A percentile compares a stretch with the other conserved stretches of the same genome.
Conservation (phyloP, 2,888 invertebrate genomes). For the Sarcophaga rosellei region DNA sequence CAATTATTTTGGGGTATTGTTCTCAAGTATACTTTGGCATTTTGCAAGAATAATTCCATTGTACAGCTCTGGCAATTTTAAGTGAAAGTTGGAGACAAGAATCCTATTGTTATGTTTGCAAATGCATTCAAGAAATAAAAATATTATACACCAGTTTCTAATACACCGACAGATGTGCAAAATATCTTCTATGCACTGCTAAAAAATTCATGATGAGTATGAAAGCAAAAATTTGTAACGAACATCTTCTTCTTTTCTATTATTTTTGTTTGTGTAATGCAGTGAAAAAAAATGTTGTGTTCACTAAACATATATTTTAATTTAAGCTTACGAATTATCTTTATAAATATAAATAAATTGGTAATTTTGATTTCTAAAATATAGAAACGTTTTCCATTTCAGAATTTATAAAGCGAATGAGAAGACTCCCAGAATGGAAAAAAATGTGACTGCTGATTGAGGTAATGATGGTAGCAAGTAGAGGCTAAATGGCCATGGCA, state of each 20-base stretch:
- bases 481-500: too few relatives aligned
- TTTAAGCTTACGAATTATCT: too few relatives aligned
- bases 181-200: slow-evolving; percentile 49
- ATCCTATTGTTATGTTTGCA: slow-evolving; percentile 63
- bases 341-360: too few relatives aligned
- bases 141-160: slow-evolving; percentile 48
- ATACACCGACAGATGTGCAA: slow-evolving; percentile 48
- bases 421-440: too few relatives aligned
- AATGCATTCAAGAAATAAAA: slow-evolving; percentile 67
- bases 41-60: not conserved
- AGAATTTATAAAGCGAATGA: too few relatives aligned
- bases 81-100: slow-evolving; percentile 55
- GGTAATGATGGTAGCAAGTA: too few relatives aligned
- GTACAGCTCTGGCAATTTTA: slow-evolving; percentile 25
- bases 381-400: too few relatives aligned
- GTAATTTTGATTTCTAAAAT: too few relatives aligned
- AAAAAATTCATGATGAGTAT: slow-evolving; percentile 21
- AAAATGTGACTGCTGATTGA: too few relatives aligned
- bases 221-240: not conserved
- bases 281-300: not conserved
- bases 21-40: not conserved
- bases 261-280: not conserved
- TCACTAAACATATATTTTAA: too few relatives aligned
- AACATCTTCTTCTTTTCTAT: not conserved
- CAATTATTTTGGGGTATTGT: not conserved